Conservation (phyloP, 2,113 vertebrate species). For the Brachionichthys hirsutus region DNA sequence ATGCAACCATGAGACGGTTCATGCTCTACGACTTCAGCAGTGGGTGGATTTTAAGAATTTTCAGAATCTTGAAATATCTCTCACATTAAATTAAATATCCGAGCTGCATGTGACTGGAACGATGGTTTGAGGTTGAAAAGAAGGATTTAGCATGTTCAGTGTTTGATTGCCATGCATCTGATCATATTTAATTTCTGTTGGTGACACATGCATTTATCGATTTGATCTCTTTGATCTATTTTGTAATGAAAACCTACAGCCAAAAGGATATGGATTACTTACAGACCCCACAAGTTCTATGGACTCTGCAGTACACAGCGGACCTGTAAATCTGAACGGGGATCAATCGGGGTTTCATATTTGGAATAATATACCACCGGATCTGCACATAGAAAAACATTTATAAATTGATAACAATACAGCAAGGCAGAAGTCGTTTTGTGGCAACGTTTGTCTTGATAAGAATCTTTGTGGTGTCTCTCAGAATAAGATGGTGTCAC, state of each 20-base stretch:
- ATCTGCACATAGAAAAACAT: no score
- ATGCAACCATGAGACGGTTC: neutral
- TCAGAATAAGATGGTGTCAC: neutral
- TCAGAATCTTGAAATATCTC: conserved; percentile 34
- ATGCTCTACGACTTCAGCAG: conserved; percentile 26
- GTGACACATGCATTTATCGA: conserved; percentile 53
- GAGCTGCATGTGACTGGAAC: conserved; percentile 25
- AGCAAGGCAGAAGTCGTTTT: conserved; percentile 43
- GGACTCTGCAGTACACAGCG: conserved; percentile 19
- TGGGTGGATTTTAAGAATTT: conserved; percentile 9
- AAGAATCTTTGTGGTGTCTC: conserved; percentile 6
- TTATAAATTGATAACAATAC: no score
- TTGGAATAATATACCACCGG: conserved; percentile 25
- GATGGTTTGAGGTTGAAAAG: conserved; percentile 25
- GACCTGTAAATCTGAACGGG: conserved; percentile 33
- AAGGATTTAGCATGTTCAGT: conserved; percentile 48
- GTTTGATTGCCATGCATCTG: conserved; percentile 48
- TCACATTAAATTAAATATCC: conserved; percentile 44
- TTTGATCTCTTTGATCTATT: conserved; percentile 64
- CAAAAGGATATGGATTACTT: conserved; percentile 47
- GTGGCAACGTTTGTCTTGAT: conserved; percentile 10
- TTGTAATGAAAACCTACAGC: conserved; percentile 52
- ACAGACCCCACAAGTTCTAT: conserved; percentile 45
- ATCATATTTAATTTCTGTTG: conserved; percentile 52
- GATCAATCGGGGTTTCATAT: conserved; percentile 38